Evolutionary conservation across 1,140 invertebrate genomes (phyloP).

Genomic region (Lamellibrachia luymesi): DNA sequence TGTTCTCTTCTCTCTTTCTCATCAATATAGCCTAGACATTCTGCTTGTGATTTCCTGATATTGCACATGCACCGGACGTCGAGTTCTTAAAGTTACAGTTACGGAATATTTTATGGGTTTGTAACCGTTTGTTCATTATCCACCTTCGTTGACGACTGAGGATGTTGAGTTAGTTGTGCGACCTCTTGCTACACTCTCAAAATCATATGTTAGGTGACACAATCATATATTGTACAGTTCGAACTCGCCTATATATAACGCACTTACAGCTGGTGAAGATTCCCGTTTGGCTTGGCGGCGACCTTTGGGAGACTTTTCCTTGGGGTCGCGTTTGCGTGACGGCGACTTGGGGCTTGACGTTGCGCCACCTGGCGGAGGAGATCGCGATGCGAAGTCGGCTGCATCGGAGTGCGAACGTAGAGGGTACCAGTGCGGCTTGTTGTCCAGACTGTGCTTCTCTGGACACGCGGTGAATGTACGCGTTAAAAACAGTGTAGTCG

Average conservation of each 20-base stretch:
- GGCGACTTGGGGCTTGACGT: neutral
- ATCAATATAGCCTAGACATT: too few relatives aligned
- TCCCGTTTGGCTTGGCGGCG: neutral
- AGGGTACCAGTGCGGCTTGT: conserved; percentile 62
- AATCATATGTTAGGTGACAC: neutral
- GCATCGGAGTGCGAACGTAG: conserved; percentile 46
- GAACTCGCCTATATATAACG: neutral
- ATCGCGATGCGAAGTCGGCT: neutral
- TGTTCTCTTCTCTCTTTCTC: too few relatives aligned
- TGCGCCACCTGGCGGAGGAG: conserved; percentile 2
- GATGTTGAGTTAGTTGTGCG: too few relatives aligned
- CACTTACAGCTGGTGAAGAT: neutral
- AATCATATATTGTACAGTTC: neutral
- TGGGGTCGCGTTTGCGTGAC: neutral
- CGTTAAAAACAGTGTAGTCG: too few relatives aligned
- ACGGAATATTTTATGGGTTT: too few relatives aligned
- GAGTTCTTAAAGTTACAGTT: too few relatives aligned
- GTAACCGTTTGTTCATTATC: too few relatives aligned
- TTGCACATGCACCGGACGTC: too few relatives aligned
- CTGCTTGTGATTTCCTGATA: too few relatives aligned
- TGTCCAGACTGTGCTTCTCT: conserved; percentile 60
- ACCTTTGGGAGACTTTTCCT: neutral
- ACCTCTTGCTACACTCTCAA: neutral
- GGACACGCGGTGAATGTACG: conserved; percentile 11
- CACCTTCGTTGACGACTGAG: too few relatives aligned